These are phyloP conservation scores for Microchrysa polita DNA, from an alignment of 2,888 invertebrate genomes.

Conservation along the genomic window DNA sequence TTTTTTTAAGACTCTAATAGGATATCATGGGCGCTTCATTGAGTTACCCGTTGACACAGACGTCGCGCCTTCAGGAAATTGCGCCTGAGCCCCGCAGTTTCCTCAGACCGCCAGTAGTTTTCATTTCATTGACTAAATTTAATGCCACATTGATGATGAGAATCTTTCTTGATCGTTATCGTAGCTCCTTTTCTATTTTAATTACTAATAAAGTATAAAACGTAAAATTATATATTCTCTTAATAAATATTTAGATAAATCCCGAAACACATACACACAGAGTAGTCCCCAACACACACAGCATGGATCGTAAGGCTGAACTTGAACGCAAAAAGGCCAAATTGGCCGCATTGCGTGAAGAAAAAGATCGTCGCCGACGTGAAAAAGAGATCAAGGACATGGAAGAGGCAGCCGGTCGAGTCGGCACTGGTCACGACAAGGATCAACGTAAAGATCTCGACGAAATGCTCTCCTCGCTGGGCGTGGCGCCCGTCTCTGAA, in stretches of 20 bases:
- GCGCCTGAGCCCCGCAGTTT: too few relatives aligned
- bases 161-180: background rate
- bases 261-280: background rate
- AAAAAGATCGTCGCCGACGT: conserved; percentile 84
- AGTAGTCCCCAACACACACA: too few relatives aligned
- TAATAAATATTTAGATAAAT: background rate
- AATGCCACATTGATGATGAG: background rate
- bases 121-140: too few relatives aligned
- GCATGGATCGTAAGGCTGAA: conserved; percentile 86
- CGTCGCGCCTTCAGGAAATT: too few relatives aligned
- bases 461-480: conserved; percentile 86
- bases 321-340: conserved; percentile 92
- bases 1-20: too few relatives aligned
- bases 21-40: too few relatives aligned
- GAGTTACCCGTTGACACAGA: too few relatives aligned
- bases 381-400: conserved; percentile 91
- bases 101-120: too few relatives aligned
- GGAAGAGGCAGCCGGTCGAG: conserved; percentile 71
- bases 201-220: too few relatives aligned
- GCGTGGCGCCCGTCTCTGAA: conserved; percentile 88
- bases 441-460: conserved; percentile 75
- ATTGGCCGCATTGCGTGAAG: conserved; percentile 87
- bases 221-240: too few relatives aligned
- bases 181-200: background rate
- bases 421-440: conserved; percentile 61